Base-by-base conservation (phyloP, 2,113 vertebrate species). In the Pao palembangensis region DNA sequence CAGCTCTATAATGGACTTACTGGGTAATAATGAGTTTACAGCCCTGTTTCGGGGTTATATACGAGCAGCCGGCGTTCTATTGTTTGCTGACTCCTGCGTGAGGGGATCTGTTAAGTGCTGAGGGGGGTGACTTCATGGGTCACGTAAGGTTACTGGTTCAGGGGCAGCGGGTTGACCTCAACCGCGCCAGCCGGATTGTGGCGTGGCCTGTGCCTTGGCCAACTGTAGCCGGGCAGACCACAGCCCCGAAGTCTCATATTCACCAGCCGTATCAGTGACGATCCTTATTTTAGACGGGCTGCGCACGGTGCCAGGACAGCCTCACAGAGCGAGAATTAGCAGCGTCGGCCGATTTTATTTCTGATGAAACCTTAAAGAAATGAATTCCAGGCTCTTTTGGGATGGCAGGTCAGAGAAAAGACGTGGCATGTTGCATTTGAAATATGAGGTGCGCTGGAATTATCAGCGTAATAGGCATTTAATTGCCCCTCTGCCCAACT, bases 41-140 rank as follows among this genome's bases (percentile, higher is more conserved):
- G 21, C 52, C 60, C 61, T n/a, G 16, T 51, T 76, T 21, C 57
- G 47, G 58, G 15, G 54, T 55, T 55, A 55, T 19, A 12, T 14
- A 41, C 51, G 19, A 51, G 55, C 53, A 54, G 64, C 23, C 31
- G 15, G 15, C 28, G 43, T 50, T 47, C 41, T 69, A 73, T 67
- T 42, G 55, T 71, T 71, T 71, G 55, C 68, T 57, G 69, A 75
- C 64, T 84, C 64, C 55, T 46, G 53, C 60, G 62, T 61, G 46
- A 64, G 64, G 74, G 66, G 74, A 74, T 83, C 58, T 75, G 73
- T 77, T 78, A 72, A 76, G 67, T 70, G 75, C 62, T 80, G 69
- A 80, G 84, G 70, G 67, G 59, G 63, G 76, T 80, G 82, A 86
- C 76, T 77, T 82, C 75, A 85, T 76, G 82, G 81, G 87, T 87